Evolutionary conservation across 2,888 invertebrate species (phyloP).

Genomic region (Limulus polyphemus): DNA sequence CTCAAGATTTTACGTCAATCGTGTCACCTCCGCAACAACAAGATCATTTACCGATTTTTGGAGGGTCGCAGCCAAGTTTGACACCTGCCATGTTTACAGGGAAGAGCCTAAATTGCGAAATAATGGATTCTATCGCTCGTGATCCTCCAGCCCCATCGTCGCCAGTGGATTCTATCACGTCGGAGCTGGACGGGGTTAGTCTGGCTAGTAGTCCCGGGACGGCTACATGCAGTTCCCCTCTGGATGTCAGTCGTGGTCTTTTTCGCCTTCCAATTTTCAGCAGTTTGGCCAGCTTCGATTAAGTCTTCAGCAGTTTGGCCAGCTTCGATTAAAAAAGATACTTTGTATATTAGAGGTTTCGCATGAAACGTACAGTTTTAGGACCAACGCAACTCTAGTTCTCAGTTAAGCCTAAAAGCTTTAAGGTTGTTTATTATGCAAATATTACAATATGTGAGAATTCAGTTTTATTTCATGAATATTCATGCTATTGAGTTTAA

Average conservation of each 20-base stretch:
- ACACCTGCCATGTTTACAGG: not conserved
- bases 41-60: slow-evolving; percentile 5
- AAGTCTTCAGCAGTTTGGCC: slow-evolving; percentile 13
- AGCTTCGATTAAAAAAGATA: too few species aligned
- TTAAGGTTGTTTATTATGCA: too few species aligned
- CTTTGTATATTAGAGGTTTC: too few species aligned
- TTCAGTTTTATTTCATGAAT: too few species aligned
- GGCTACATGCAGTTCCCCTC: not conserved
- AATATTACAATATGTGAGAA: too few species aligned
- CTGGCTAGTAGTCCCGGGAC: slow-evolving; percentile 8
- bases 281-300: slow-evolving; percentile 1
- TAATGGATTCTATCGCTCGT: not conserved
- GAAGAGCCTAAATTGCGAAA: too few species aligned
- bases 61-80: slow-evolving; percentile 10
- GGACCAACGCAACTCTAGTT: too few species aligned
- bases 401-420: too few species aligned
- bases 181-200: slow-evolving; percentile 12
- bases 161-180: slow-evolving; percentile 8
- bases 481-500: too few species aligned
- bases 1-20: slow-evolving; percentile 22
- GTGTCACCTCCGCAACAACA: not conserved
- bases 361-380: too few species aligned
- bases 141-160: slow-evolving; percentile 7
- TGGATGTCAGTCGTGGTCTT: slow-evolving; percentile 15
- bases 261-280: slow-evolving; percentile 20